phyloP scores from a whole-genome alignment of 2,797 vertebrate genomes.

The Poeciliopsis gracilis region DNA sequence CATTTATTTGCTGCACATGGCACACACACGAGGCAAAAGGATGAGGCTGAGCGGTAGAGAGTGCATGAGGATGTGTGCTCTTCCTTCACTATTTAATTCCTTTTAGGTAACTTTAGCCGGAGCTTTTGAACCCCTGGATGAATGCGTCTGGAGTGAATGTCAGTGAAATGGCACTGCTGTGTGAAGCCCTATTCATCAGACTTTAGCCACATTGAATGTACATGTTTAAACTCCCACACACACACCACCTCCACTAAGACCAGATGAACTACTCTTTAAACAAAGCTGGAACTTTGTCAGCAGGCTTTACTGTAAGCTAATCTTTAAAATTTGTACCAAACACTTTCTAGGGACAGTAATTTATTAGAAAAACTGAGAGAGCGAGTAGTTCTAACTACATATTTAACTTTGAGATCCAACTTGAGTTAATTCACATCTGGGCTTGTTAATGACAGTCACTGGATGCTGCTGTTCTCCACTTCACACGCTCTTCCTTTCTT shows the following conservation, averaged over 20 bases:
- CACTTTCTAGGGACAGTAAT: neutral
- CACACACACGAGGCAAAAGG: slow-evolving; percentile 4
- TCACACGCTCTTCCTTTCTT: neutral
- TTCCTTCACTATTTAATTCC: slow-evolving; percentile 65
- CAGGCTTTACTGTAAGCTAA: neutral
- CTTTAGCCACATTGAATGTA: slow-evolving; percentile 20
- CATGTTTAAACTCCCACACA: slow-evolving; percentile 20
- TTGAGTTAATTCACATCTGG: neutral
- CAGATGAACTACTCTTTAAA: slow-evolving; percentile 30
- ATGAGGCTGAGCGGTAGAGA: slow-evolving; percentile 18
- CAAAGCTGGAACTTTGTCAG: neutral
- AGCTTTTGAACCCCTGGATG: slow-evolving; percentile 72
- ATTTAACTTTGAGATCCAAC: slow-evolving; percentile 4
- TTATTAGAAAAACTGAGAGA: slow-evolving; percentile 1
- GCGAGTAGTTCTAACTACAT: neutral
- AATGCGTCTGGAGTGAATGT: slow-evolving; percentile 75
- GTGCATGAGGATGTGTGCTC: slow-evolving; percentile 29
- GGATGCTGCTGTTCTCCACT: slow-evolving; percentile 4
- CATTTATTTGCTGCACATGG: slow-evolving; percentile 9
- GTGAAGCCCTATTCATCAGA: slow-evolving; percentile 74
- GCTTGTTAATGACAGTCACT: neutral
- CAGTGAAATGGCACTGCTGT: slow-evolving; percentile 77
- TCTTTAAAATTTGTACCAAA: neutral
- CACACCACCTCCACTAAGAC: slow-evolving; percentile 3
- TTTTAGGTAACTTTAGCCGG: slow-evolving; percentile 70